These are phyloP conservation scores for Colostygia pectinataria DNA, from an alignment of 2,888 invertebrate species.

Conservation along the genomic window DNA sequence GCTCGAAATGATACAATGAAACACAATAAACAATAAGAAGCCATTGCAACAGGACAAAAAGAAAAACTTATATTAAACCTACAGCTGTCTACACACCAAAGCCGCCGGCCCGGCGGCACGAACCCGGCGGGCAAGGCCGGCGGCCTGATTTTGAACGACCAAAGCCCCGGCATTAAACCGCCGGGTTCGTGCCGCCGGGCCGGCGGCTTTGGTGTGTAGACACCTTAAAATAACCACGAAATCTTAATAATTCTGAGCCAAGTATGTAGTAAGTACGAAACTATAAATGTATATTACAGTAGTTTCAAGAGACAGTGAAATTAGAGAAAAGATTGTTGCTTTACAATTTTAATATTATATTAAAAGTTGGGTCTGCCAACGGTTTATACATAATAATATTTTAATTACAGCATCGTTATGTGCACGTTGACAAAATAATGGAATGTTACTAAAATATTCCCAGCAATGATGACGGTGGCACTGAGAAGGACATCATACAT, in stretches of 20 bases:
- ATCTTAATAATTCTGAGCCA: too few species aligned
- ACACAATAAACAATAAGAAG: slow-evolving; percentile 28
- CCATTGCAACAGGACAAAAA: slow-evolving; percentile 16
- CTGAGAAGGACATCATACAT: too few species aligned
- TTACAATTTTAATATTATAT: too few species aligned
- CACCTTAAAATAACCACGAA: too few species aligned
- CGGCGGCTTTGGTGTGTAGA: too few species aligned
- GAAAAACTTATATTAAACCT: slow-evolving; percentile 7
- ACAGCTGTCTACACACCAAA: too few species aligned
- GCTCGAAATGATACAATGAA: slow-evolving; percentile 4
- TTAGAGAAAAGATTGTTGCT: background rate
- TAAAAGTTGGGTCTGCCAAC: slow-evolving; percentile 4
- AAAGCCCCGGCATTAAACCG: too few species aligned
- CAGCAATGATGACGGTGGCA: slow-evolving; percentile 1
- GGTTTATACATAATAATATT: background rate
- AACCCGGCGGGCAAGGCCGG: too few species aligned
- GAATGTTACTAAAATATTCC: slow-evolving; percentile 14
- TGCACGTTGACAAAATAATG: slow-evolving; percentile 1
- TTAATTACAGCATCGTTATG: background rate
- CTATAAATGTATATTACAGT: too few species aligned
- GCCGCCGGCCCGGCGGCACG: too few species aligned
- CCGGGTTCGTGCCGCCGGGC: too few species aligned
- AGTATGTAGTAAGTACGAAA: background rate
- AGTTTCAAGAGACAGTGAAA: background rate
- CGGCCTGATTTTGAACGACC: too few species aligned